Base-by-base conservation (phyloP, 1,140 invertebrate genomes). In the Drosophila ambigua region DNA sequence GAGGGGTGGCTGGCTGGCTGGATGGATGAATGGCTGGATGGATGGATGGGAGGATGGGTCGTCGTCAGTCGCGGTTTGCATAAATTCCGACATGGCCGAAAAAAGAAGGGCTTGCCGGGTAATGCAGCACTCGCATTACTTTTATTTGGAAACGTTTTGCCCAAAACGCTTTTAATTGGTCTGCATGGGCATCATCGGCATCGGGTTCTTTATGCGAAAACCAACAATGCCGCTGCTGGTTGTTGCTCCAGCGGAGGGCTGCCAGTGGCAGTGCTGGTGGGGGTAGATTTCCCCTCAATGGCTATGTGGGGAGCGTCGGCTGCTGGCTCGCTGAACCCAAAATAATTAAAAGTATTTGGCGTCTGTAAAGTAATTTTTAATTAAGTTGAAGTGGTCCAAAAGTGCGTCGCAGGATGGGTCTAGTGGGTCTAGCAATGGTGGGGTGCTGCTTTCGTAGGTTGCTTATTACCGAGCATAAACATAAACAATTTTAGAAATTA, bases 301-400 rank as follows among this genome's bases (percentile, higher is more conserved):
- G 54, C 8, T 20, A 20, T 20, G 20, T 2, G 20, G 20, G 20
- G 20, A 1, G 20, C 6, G 50, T 44, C 23, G 24, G 55, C 44
- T 49, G 54, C 39, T 58, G 46, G 51, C 65, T 72, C 64, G 73
- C 77, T 80, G 82, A 88, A 85, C 83, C 82, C 83, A 87, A 85
- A 85, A 85, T 87, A 87, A 87, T 87, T 87, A 87, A 88, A 87
- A 87, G 82, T 88, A 88, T 88, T 87, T 87, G 79, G 82, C 79
- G 82, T 87, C 84, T 88, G 82, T 88, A 88, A 88, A 88, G 82
- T 87, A 87, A 87, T 87, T 87, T 87, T 87, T 87, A 87, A 87
- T 87, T 87, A 87, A 88, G 83, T 87, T 87, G 82, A 87, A 87
- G 82, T 88, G 83, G 78, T 74, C 51, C 77, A 58, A 82, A 76